These are phyloP conservation scores for Danio choprae DNA, from an alignment of 2,797 vertebrate species.

Conservation along the genomic window DNA sequence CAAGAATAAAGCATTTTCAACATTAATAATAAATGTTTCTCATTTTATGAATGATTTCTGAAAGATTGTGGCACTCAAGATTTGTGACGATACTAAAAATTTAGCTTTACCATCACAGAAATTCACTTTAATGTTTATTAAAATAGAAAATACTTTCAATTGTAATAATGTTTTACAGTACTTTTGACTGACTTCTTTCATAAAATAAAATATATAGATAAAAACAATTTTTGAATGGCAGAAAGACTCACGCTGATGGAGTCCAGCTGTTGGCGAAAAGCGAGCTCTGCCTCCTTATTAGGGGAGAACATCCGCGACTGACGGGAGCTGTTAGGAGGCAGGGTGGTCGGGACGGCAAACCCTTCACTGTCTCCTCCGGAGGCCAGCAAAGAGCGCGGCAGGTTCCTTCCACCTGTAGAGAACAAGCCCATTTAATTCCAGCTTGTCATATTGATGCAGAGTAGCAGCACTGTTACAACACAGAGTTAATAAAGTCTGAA, in stretches of 20 bases:
- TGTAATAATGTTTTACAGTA: no score
- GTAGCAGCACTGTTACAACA: neutral
- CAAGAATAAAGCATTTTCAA: neutral
- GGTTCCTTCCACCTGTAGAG: conserved; percentile 82
- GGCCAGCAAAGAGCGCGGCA: conserved; percentile 86
- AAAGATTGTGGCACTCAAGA: neutral
- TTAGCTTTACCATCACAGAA: no score
- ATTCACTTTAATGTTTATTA: no score
- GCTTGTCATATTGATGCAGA: neutral
- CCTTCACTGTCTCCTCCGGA: conserved; percentile 83
- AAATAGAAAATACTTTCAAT: no score
- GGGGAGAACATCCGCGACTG: conserved; percentile 92
- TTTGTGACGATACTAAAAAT: no score
- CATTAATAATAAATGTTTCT: neutral
- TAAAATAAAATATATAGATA: no score
- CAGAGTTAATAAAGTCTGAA: neutral
- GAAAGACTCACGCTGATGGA: conserved; percentile 88
- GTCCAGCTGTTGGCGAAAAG: conserved; percentile 92
- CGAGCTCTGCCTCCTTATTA: conserved; percentile 91
- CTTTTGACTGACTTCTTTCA: no score
- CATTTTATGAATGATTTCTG: neutral
- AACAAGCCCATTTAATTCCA: neutral
- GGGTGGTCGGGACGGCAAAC: conserved; percentile 93
- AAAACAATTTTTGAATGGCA: neutral
- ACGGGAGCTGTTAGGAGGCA: conserved; percentile 94